Evolutionary conservation across 1,140 invertebrate genomes (phyloP), one percentile per base, ranked within the genome.

Genomic region (Trichoplusia ni): DNA sequence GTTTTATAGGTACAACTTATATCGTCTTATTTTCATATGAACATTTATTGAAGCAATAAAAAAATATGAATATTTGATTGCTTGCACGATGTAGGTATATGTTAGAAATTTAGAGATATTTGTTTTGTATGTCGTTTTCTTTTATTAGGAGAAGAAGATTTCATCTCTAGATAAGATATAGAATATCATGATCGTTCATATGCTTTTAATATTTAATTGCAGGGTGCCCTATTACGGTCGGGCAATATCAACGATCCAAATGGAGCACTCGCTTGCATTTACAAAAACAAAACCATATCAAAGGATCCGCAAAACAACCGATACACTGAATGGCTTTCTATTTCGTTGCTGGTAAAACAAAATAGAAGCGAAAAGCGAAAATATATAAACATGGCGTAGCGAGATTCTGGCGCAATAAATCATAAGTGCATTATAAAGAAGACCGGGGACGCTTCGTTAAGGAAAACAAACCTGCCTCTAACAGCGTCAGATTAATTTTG

Each of bases 341-440:
- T n/a, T n/a, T n/a, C n/a, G n/a, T n/a, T n/a, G n/a, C n/a, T n/a
- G n/a, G n/a, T n/a, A n/a, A n/a, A n/a, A n/a, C 25, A 31, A 13
- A 29, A 47, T 11, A 27, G 23, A 29, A 49, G 46, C 16, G 29
- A 38, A 38, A 16, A 67, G 37, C 29, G 42, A 69, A 58, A 64
- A 40, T 54, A 59, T 51, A n/a, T 49, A 78, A 83, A 81, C 73
- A 75, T 63, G 37, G 64, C 63, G 72, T 69, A 71, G 69, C 66
- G 35, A 75, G 71, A 70, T 73, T 71, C 72, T 73, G 75, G 77
- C 60, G 73, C 75, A 75, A 83, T 83, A 83, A 85, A 85, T 83
- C 79, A 83, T 79, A 77, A 78, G 71, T 81, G 79, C 75, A 82
- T 83, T 82, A 81, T 81, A 73, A 73, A 74, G 73, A 66, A 62